Evolutionary conservation across 2,888 invertebrate genomes (phyloP).

Genomic region (Reticulitermes lucifugus): DNA sequence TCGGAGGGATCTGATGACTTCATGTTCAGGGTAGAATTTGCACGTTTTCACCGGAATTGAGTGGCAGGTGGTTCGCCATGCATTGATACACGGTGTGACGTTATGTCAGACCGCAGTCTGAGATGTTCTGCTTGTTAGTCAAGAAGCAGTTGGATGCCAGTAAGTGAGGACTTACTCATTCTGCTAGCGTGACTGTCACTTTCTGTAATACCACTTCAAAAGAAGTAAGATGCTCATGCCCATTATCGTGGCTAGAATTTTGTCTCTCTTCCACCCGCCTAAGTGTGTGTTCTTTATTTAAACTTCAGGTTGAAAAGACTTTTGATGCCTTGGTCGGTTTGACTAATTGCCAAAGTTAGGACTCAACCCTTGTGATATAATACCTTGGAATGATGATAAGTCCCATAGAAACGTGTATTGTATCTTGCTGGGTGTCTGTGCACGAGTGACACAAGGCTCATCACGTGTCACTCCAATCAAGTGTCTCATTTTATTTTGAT

Average conservation of each 20-base stretch:
- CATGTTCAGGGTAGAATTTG: too few relatives aligned
- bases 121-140: too few relatives aligned
- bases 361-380: conserved; percentile 38
- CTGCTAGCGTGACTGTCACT: conserved; percentile 3
- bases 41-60: too few relatives aligned
- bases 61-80: too few relatives aligned
- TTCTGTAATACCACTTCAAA: conserved; percentile 15
- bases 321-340: conserved; percentile 31
- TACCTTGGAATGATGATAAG: conserved; percentile 39
- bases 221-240: not conserved
- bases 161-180: too few relatives aligned
- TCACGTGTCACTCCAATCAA: too few relatives aligned
- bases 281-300: conserved; percentile 18
- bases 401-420: conserved; percentile 7
- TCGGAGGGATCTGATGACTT: too few relatives aligned
- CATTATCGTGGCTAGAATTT: not conserved
- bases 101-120: too few relatives aligned
- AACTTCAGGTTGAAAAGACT: conserved; percentile 27
- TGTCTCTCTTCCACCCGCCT: conserved; percentile 6
- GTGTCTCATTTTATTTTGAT: too few relatives aligned
- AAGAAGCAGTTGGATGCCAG: not conserved
- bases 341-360: conserved; percentile 39
- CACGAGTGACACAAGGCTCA: not conserved
- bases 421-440: not conserved
- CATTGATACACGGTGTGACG: too few relatives aligned